These are phyloP conservation scores for Scatophagus argus DNA, from an alignment of 2,113 vertebrate genomes.

Conservation along the genomic window DNA sequence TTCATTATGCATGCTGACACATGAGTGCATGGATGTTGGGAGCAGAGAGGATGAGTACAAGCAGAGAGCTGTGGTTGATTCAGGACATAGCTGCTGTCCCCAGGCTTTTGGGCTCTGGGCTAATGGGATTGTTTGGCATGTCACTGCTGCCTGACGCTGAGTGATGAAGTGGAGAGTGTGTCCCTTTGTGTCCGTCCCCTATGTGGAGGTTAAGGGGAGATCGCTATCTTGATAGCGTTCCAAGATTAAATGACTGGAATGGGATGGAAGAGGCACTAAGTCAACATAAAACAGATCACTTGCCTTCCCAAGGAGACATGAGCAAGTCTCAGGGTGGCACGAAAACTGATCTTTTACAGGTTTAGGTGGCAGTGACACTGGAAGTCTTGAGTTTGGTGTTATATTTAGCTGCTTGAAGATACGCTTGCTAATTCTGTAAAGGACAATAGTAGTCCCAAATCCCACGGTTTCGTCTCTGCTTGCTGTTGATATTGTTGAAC, in stretches of 20 bases:
- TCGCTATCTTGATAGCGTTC: slow-evolving; percentile 77
- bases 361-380: slow-evolving; percentile 47
- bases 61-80: slow-evolving; percentile 57
- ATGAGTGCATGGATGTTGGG: slow-evolving; percentile 61
- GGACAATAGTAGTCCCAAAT: not conserved
- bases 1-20: slow-evolving; percentile 78
- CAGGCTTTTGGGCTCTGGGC: slow-evolving; percentile 47
- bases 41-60: slow-evolving; percentile 48
- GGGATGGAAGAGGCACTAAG: slow-evolving; percentile 56
- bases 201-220: slow-evolving; percentile 78
- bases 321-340: slow-evolving; percentile 42
- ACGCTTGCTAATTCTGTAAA: not conserved
- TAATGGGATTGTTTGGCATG: slow-evolving; percentile 83
- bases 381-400: slow-evolving; percentile 10
- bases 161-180: slow-evolving; percentile 72
- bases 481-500: not conserved
- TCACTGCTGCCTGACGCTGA: slow-evolving; percentile 63
- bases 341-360: slow-evolving; percentile 39
- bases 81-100: slow-evolving; percentile 53
- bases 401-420: slow-evolving; percentile 46
- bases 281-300: slow-evolving; percentile 49
- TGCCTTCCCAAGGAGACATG: slow-evolving; percentile 62
- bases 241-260: slow-evolving; percentile 80
- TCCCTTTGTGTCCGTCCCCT: slow-evolving; percentile 69
- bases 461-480: not conserved